phyloP scores from a whole-genome alignment of 2,797 vertebrate species.

The Micromesistius poutassou region DNA sequence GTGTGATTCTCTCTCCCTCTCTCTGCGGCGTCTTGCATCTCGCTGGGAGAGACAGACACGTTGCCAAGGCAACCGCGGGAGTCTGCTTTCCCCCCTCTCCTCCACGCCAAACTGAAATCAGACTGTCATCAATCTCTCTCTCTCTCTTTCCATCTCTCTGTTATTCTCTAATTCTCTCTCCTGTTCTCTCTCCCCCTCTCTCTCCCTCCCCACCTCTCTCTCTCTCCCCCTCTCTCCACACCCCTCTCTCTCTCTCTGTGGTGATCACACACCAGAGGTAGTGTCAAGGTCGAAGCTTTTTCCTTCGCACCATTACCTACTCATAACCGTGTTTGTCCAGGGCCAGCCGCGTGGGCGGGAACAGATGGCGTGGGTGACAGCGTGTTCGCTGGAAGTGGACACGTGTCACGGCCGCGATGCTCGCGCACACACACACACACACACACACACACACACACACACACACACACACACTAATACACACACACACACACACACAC shows the following conservation, averaged over 20 bases:
- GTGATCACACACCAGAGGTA: constrained; percentile 68
- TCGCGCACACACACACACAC: constrained; percentile 7
- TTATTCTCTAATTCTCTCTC: constrained; percentile 12
- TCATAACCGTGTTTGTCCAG: constrained; percentile 72
- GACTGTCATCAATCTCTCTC: constrained; percentile 67
- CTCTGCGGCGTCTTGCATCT: constrained; percentile 21
- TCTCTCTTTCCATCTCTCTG: constrained; percentile 4
- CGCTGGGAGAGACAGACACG: constrained; percentile 53
- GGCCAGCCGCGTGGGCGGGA: constrained; percentile 60
- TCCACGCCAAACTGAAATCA: constrained; percentile 59
- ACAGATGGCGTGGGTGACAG: constrained; percentile 74
- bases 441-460: background rate
- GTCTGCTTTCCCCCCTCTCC: constrained; percentile 41
- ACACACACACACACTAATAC: background rate
- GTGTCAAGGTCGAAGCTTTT: constrained; percentile 75
- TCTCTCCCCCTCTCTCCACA: constrained; percentile 1
- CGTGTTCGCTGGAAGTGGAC: constrained; percentile 64
- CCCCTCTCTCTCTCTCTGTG: constrained; percentile 20
- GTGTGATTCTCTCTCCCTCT: too few species aligned
- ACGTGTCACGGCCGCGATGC: constrained; percentile 60
- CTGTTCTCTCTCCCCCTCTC: constrained; percentile 30
- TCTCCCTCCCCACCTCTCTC: constrained; percentile 24
- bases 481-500: background rate
- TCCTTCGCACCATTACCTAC: constrained; percentile 74
- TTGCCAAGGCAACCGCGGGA: constrained; percentile 70